Conservation (phyloP, 2,797 vertebrate species). For the Mus minutoides region DNA sequence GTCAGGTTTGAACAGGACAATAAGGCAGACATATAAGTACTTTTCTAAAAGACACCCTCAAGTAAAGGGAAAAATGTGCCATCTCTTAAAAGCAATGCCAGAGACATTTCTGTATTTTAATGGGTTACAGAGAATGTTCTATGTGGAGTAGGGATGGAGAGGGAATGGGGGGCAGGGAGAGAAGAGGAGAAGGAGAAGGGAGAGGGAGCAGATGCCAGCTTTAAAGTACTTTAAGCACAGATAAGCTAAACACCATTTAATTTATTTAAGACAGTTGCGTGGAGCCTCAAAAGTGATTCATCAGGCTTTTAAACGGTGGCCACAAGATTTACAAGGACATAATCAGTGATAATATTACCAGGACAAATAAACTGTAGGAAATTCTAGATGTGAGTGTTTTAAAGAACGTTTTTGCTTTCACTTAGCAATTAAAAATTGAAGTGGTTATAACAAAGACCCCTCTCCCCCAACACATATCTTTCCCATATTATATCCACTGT, state of each 20-base stretch:
- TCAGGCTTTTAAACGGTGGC: background rate
- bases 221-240: conserved; percentile 44
- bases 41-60: conserved; percentile 40
- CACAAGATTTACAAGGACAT: conserved; percentile 25
- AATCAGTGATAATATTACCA: background rate
- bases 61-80: conserved; percentile 50
- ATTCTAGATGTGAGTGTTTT: background rate
- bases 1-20: background rate
- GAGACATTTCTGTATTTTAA: conserved; percentile 11
- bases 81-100: background rate
- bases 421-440: conserved; percentile 29
- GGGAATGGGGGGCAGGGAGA: background rate
- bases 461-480: background rate
- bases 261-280: conserved; percentile 27
- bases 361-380: conserved; percentile 41
- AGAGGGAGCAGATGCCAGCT: conserved; percentile 52
- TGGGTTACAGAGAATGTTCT: conserved; percentile 46
- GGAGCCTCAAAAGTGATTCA: conserved; percentile 21
- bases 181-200: background rate
- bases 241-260: conserved; percentile 29
- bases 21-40: conserved; percentile 9
- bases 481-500: background rate
- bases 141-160: background rate
- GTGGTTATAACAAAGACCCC: background rate
- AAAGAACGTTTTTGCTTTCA: conserved; percentile 2